phyloP scores from a whole-genome alignment of 2,797 vertebrate species.

The Phataginus tetradactyla region DNA sequence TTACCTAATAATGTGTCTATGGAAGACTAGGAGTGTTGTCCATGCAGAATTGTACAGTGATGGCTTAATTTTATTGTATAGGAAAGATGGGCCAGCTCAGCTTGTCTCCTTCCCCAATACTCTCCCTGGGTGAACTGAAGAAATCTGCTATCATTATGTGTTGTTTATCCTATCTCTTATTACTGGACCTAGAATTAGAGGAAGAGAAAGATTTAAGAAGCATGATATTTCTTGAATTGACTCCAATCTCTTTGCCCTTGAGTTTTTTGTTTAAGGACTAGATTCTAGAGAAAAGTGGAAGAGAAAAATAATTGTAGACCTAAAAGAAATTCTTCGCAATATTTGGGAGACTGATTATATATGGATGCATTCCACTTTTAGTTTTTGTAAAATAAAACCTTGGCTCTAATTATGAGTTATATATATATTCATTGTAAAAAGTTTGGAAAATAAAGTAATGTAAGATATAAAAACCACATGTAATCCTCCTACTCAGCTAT shows the following conservation, averaged over 20 bases:
- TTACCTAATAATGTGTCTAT: neutral
- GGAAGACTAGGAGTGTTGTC: neutral
- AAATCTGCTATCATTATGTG: neutral
- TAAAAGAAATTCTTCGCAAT: neutral
- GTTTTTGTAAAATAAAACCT: slow-evolving; percentile 27
- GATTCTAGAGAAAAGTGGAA: neutral
- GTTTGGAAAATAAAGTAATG: neutral
- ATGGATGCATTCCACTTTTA: neutral
- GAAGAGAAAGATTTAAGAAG: neutral
- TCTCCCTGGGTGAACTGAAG: neutral
- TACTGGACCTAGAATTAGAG: neutral
- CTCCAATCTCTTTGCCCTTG: neutral
- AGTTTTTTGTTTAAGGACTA: neutral
- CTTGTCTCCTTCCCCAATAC: neutral
- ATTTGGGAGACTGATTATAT: neutral
- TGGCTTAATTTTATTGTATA: neutral
- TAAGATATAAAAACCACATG: slow-evolving; percentile 22
- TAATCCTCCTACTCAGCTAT: neutral
- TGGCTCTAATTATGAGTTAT: slow-evolving; percentile 24
- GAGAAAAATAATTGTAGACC: slow-evolving; percentile 15
- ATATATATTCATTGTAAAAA: neutral
- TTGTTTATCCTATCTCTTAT: neutral
- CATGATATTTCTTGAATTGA: neutral
- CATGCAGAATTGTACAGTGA: neutral
- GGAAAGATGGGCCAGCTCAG: neutral